Evolutionary conservation across 2,888 invertebrate genomes (phyloP), one percentile per base, ranked within the genome.

Genomic region (Drosophila recens): DNA sequence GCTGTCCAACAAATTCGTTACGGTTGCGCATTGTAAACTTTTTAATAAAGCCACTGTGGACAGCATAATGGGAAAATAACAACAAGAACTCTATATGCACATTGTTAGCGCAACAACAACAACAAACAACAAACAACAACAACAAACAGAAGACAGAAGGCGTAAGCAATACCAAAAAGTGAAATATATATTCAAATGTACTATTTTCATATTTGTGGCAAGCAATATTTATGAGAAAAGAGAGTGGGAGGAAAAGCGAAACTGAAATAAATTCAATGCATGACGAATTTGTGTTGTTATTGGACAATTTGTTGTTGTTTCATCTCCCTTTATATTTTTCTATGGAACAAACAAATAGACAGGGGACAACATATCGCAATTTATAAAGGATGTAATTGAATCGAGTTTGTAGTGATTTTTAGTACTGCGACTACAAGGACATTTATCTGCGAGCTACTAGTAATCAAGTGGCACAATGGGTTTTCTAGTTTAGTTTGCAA

Each of bases 31-130:
- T 75, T 81, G 75, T 69, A 70, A 85, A 81, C 67, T 87, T 84
- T 89, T 84, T 84, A 89, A 87, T 89, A 89, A 89, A 71, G 82
- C 84, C 80, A 67, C 81, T 71, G 76, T 54, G 54, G 77, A 77
- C 64, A 53, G 67, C 20, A 67, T 63, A 83, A 85, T 69, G 69
- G 70, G 62, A 38, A 75, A 61, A 67, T 33, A 45, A 53, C 54
- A 78, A 49, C 45, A 45, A 34, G 23, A 58, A 36, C 45, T 53
- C 48, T 62, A 61, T 69, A 54, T 68, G 68, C 76, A 64, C 46
- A 80, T 65, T 64, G 57, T 62, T 48, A 48, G 17, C 59, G 57
- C 38, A 38, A 40, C 71, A 59, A 59, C 64, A 53, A 53, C 30
- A 42, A 42, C 23, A 23, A 23, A 53, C 30, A 42, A 42, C 23